A percentile compares a stretch with the other conserved stretches of the same genome.
phyloP scores from a whole-genome alignment of 2,113 vertebrate genomes.

The Pelobates fuscus region DNA sequence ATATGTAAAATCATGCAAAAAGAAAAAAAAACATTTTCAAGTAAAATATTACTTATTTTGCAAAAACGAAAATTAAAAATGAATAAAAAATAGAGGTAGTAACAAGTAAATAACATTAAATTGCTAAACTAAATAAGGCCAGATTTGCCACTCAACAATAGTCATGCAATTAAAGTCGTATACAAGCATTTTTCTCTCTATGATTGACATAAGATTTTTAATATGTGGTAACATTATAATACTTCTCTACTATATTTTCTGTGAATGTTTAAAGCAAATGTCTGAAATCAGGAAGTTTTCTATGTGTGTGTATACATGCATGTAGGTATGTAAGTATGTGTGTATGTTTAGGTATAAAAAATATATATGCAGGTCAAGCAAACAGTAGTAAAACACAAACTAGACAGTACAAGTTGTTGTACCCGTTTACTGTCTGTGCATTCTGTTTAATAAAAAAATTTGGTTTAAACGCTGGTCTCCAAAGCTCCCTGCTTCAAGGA shows the following conservation, averaged over 20 bases:
- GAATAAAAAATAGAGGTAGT: constrained; percentile 70
- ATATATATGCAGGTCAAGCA: constrained; percentile 58
- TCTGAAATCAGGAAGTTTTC: not conserved
- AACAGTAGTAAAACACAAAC: constrained; percentile 62
- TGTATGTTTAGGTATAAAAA: constrained; percentile 18
- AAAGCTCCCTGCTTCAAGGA: constrained; percentile 63
- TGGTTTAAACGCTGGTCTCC: constrained; percentile 59
- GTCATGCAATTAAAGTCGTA: constrained; percentile 65
- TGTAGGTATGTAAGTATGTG: constrained; percentile 1
- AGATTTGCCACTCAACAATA: constrained; percentile 60
- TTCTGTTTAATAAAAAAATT: constrained; percentile 62
- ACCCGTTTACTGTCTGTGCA: constrained; percentile 59
- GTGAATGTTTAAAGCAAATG: not conserved
- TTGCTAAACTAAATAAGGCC: constrained; percentile 61
- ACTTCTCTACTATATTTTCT: constrained; percentile 2
- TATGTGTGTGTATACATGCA: not conserved
- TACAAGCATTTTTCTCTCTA: constrained; percentile 51
- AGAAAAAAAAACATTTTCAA: constrained; percentile 68
- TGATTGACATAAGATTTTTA: constrained; percentile 57
- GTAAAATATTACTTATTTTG: constrained; percentile 69
- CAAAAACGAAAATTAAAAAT: constrained; percentile 67
- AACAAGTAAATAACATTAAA: constrained; percentile 69
- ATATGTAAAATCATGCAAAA: constrained; percentile 68
- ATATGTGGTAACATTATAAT: constrained; percentile 60
- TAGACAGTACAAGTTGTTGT: constrained; percentile 56